A percentile compares a stretch with the other conserved stretches of the same genome.
Conservation (phyloP, 1,140 invertebrate species). For the Aphelinus atriplicis region DNA sequence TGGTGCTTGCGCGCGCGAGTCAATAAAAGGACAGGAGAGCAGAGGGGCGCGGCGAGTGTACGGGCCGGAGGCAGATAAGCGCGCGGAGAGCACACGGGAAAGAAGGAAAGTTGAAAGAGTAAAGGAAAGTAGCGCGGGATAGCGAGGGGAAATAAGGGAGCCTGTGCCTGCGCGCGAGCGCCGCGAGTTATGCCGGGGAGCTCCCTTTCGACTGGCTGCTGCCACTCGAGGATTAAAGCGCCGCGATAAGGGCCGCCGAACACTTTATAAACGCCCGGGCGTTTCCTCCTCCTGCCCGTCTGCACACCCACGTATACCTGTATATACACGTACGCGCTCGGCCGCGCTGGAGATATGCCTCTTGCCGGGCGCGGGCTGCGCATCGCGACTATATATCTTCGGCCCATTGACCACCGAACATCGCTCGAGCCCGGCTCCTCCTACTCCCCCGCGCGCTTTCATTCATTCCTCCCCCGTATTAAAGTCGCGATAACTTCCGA, state of each 20-base stretch:
- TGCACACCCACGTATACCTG: background rate
- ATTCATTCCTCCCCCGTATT: too few species aligned
- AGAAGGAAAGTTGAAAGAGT: background rate
- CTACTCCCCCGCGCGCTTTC: too few species aligned
- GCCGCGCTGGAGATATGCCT: conserved; percentile 8
- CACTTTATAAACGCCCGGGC: conserved; percentile 9
- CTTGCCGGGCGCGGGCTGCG: background rate
- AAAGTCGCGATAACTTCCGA: too few species aligned
- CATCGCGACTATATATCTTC: background rate
- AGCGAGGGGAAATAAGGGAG: too few species aligned
- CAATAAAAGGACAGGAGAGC: background rate
- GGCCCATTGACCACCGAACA: background rate
- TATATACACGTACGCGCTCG: background rate
- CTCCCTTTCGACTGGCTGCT: background rate
- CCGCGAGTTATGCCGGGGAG: conserved; percentile 4
- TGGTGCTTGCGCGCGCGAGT: too few species aligned
- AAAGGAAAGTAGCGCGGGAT: too few species aligned
- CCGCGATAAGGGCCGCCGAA: conserved; percentile 18
- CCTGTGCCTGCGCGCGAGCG: too few species aligned
- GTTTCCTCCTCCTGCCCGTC: background rate
- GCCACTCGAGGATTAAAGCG: conserved; percentile 18
- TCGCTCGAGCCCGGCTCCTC: too few species aligned
- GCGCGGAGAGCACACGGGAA: background rate
- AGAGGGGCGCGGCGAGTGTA: background rate
- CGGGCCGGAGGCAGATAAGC: background rate